A percentile compares a stretch with the other conserved stretches of the same genome.
Evolutionary conservation across 2,113 vertebrate species (phyloP).

Genomic region (Rafetus swinhoei): DNA sequence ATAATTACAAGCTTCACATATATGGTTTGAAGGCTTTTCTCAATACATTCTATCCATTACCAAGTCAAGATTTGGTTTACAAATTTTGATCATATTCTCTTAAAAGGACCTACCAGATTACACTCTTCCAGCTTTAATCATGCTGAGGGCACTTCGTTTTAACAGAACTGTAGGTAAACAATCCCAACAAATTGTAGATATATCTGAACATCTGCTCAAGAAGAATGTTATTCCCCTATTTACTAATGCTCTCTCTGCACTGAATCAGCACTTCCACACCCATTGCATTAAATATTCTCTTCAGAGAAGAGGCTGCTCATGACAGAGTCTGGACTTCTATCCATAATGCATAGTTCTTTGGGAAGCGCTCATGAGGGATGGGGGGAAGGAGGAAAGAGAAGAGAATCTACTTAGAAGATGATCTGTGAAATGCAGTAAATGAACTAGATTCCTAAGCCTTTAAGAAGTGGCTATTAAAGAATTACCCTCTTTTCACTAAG

Average conservation of each 20-base stretch:
- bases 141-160: not conserved
- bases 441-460: not conserved
- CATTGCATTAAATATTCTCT: not conserved
- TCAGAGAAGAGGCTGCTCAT: not conserved
- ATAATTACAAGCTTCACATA: not conserved
- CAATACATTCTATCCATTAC: not conserved
- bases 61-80: not conserved
- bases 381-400: too few species aligned
- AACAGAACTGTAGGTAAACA: not conserved
- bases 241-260: too few species aligned
- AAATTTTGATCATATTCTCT: not conserved
- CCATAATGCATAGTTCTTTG: not conserved
- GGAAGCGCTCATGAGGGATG: not conserved
- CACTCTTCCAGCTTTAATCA: fast-evolving
- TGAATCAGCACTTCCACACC: not conserved
- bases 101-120: not conserved
- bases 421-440: not conserved
- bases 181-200: fast-evolving
- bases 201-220: not conserved
- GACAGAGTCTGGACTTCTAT: not conserved
- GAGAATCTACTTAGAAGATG: too few species aligned
- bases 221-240: not conserved
- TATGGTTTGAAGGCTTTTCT: not conserved
- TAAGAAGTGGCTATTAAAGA: not conserved
- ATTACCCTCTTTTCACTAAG: not conserved